These are phyloP conservation scores for Pissodes strobi DNA, from an alignment of 1,140 invertebrate genomes.

Conservation along the genomic window DNA sequence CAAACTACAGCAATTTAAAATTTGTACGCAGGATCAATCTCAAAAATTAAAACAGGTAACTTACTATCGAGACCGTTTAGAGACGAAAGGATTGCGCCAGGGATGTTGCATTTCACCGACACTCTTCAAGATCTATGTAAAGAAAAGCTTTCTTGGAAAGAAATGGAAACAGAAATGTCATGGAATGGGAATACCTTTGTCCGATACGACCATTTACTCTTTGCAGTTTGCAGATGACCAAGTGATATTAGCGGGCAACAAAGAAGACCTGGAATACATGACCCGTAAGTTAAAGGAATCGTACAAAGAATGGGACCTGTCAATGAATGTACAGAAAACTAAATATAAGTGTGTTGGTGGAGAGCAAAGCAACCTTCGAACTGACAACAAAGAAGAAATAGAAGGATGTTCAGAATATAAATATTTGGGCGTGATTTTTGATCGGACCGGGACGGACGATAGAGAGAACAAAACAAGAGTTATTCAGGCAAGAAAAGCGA, in stretches of 20 bases:
- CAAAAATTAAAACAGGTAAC: not conserved
- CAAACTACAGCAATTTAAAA: not conserved
- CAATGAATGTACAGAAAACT: constrained; percentile 7
- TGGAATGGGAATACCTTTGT: too few species aligned
- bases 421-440: not conserved
- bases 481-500: constrained; percentile 7
- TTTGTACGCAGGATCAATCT: not conserved
- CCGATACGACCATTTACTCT: too few species aligned
- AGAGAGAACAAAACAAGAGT: constrained; percentile 10
- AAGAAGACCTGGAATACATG: constrained; percentile 23
- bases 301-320: constrained; percentile 1
- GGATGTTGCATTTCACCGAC: too few species aligned
- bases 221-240: too few species aligned
- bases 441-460: constrained; percentile 3
- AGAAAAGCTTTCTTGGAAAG: not conserved
- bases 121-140: constrained; percentile 2
- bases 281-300: constrained; percentile 6
- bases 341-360: constrained; percentile 2
- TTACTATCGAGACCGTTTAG: not conserved
- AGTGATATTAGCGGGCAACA: not conserved
- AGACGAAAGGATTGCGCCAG: not conserved
- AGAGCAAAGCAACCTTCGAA: not conserved
- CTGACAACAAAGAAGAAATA: not conserved
- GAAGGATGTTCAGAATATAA: too few species aligned
- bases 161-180: not conserved